These are phyloP conservation scores for Turritopsis rubra DNA, from an alignment of 30 jellyfish, hydroid and myxozoan genomes.

Conservation along the genomic window DNA sequence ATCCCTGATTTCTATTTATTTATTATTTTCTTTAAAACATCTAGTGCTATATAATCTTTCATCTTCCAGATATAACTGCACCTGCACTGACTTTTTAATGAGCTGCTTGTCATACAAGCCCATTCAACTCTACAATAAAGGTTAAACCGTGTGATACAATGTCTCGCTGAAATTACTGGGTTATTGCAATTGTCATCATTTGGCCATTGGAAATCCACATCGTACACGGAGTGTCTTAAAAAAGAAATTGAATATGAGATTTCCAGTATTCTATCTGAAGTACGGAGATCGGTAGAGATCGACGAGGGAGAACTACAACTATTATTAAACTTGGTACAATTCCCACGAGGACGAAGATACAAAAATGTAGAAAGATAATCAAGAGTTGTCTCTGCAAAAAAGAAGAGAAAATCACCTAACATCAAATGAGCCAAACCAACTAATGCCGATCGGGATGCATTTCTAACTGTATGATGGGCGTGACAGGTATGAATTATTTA, in stretches of 20 bases:
- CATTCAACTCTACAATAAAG: too few species aligned
- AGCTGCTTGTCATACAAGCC: too few species aligned
- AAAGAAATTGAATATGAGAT: background rate
- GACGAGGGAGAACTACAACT: background rate
- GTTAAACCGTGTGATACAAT: too few species aligned
- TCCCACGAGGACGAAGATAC: background rate
- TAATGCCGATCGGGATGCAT: background rate
- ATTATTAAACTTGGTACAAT: background rate
- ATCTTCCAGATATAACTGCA: background rate
- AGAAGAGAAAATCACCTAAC: background rate
- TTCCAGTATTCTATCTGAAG: background rate
- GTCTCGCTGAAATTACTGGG: background rate
- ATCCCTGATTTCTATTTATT: too few species aligned
- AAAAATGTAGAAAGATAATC: background rate
- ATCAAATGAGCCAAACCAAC: too few species aligned
- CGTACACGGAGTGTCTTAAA: background rate
- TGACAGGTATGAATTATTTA: too few species aligned
- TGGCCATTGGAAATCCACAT: background rate
- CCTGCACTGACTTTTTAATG: slow-evolving; percentile 11
- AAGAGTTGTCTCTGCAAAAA: background rate
- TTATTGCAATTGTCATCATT: background rate
- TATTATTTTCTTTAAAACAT: too few species aligned
- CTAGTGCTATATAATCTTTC: background rate
- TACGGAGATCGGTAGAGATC: slow-evolving; percentile 1
- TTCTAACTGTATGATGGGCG: background rate